Conservation (phyloP, 2,888 invertebrate species). For the Gari tellinella region DNA sequence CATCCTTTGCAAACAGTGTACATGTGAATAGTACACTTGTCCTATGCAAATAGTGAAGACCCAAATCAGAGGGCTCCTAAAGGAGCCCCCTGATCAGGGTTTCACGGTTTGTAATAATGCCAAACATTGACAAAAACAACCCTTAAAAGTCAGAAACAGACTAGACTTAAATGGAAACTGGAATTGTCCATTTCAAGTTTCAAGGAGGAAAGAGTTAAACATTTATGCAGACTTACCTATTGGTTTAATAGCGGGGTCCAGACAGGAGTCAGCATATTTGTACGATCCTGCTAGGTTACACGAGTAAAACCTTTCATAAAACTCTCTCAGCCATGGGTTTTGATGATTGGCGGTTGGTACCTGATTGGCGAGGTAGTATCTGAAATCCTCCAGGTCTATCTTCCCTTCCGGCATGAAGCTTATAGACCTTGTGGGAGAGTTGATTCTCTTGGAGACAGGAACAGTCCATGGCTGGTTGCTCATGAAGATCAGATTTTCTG, state of each 20-base stretch:
- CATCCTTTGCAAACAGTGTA: too few species aligned
- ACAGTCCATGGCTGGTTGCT: conserved; percentile 71
- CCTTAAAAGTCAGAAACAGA: too few species aligned
- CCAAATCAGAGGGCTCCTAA: too few species aligned
- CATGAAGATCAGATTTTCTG: conserved; percentile 65
- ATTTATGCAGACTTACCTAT: conserved; percentile 28
- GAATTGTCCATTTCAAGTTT: too few species aligned
- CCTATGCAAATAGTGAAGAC: too few species aligned
- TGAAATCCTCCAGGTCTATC: conserved; percentile 22
- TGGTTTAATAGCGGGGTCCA: conserved; percentile 22
- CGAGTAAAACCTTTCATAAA: conserved; percentile 66
- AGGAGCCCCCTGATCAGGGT: too few species aligned
- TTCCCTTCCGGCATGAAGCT: conserved; percentile 39
- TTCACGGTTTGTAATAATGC: too few species aligned
- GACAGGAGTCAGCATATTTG: conserved; percentile 47
- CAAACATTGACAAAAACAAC: too few species aligned
- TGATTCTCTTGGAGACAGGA: conserved; percentile 9
- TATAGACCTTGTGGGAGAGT: conserved; percentile 25
- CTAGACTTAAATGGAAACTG: too few species aligned
- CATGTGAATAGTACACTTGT: too few species aligned
- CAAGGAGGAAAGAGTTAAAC: too few species aligned
- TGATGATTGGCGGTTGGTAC: conserved; percentile 24
- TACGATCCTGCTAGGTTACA: conserved; percentile 69
- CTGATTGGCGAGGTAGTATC: conserved; percentile 27
- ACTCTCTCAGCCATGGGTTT: conserved; percentile 80